A percentile compares a stretch with the other conserved stretches of the same genome.
Conservation (phyloP, 2,113 vertebrate species). For the Pantherophis guttatus region DNA sequence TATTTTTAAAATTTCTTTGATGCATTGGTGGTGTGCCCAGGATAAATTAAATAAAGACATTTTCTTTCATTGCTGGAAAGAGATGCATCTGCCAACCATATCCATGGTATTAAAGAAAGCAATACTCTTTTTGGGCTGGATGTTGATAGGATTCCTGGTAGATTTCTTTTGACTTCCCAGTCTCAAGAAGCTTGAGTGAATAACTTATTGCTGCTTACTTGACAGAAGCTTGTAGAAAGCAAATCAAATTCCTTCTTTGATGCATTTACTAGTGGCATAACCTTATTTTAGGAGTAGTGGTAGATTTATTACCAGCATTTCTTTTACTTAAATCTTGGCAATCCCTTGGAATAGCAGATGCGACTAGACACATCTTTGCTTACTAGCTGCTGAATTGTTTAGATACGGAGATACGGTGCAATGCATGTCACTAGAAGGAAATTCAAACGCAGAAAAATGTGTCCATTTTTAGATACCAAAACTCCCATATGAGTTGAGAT, state of each 20-base stretch:
- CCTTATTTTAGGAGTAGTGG: background rate
- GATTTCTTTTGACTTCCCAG: background rate
- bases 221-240: background rate
- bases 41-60: background rate
- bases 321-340: background rate
- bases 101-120: background rate
- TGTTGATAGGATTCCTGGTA: background rate
- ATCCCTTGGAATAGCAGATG: background rate
- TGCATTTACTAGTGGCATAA: background rate
- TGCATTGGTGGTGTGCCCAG: background rate
- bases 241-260: background rate
- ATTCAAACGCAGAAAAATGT: background rate
- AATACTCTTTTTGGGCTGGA: background rate
- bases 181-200: background rate
- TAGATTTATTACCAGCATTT: background rate
- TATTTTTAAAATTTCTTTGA: background rate
- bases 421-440: background rate
- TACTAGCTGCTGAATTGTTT: background rate
- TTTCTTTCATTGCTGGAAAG: background rate
- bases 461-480: background rate
- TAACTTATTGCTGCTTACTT: background rate
- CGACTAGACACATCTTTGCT: background rate
- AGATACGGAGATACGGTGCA: background rate
- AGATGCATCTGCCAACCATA: background rate
- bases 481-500: background rate